These are phyloP conservation scores for Lissonota sp. DNA, from an alignment of 2,888 invertebrate species.

Conservation along the genomic window DNA sequence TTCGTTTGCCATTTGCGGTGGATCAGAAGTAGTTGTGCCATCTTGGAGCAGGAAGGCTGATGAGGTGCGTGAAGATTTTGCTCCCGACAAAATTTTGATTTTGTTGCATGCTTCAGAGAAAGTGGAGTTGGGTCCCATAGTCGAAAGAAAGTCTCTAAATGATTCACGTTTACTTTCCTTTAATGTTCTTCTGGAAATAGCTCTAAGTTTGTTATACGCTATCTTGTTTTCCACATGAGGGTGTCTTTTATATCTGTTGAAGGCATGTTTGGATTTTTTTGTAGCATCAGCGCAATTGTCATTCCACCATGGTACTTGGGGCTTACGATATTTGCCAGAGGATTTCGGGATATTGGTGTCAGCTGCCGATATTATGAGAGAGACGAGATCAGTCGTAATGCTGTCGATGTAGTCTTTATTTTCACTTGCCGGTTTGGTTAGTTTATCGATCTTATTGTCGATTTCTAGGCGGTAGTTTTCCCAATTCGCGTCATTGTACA, in stretches of 20 bases:
- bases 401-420: slow-evolving; percentile 50
- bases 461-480: slow-evolving; percentile 24
- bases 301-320: slow-evolving; percentile 68
- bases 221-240: slow-evolving; percentile 48
- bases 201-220: slow-evolving; percentile 53
- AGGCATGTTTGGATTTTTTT: slow-evolving; percentile 52
- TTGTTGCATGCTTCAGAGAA: slow-evolving; percentile 44
- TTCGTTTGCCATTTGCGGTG: slow-evolving; percentile 17
- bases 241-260: slow-evolving; percentile 59
- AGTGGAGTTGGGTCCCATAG: slow-evolving; percentile 21
- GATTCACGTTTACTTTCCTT: slow-evolving; percentile 53
- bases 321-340: slow-evolving; percentile 33
- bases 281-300: slow-evolving; percentile 38
- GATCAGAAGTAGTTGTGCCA: not conserved
- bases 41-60: slow-evolving; percentile 3
- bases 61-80: not conserved
- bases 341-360: slow-evolving; percentile 47
- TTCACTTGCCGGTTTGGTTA: not conserved
- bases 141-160: slow-evolving; percentile 54
- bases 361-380: slow-evolving; percentile 56
- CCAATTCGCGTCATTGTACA: slow-evolving; percentile 63
- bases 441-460: slow-evolving; percentile 14
- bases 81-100: slow-evolving; percentile 49
- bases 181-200: slow-evolving; percentile 44
- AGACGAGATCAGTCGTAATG: slow-evolving; percentile 33